Conservation (phyloP, 2,888 invertebrate species). For the Tetrapedia diversipes region DNA sequence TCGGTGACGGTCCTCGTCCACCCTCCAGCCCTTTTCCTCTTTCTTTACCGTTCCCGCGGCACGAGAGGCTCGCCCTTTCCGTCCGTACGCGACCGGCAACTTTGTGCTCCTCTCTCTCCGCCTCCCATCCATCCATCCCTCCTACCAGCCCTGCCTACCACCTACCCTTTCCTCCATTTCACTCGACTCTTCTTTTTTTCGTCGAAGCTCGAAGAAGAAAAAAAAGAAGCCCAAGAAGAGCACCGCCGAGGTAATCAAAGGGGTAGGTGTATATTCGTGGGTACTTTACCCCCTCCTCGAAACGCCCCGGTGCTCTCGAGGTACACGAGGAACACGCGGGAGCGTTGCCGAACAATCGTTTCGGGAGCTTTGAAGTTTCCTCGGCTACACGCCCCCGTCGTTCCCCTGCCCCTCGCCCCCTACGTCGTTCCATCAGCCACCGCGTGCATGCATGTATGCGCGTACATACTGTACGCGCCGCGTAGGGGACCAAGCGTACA, state of each 20-base stretch:
- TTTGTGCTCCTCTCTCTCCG: slow-evolving; percentile 39
- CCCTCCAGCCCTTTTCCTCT: slow-evolving; percentile 54
- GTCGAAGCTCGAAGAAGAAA: slow-evolving; percentile 51
- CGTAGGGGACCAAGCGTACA: slow-evolving; percentile 44
- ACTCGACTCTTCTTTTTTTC: slow-evolving; percentile 25
- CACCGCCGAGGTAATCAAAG: slow-evolving; percentile 77
- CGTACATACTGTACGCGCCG: slow-evolving; percentile 21
- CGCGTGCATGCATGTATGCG: too few species aligned
- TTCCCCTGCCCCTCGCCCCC: slow-evolving; percentile 17
- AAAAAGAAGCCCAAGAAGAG: slow-evolving; percentile 61
- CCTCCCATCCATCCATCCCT: slow-evolving; percentile 1
- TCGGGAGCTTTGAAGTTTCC: slow-evolving; percentile 78
- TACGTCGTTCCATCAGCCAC: slow-evolving; percentile 47
- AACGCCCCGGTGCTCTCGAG: slow-evolving; percentile 68
- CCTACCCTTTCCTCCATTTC: neutral
- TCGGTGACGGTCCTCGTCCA: slow-evolving; percentile 61
- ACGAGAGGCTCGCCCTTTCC: slow-evolving; percentile 55
- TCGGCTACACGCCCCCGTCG: slow-evolving; percentile 59
- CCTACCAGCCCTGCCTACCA: neutral
- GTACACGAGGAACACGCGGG: slow-evolving; percentile 64
- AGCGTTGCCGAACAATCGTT: slow-evolving; percentile 78
- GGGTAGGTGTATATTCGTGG: slow-evolving; percentile 73
- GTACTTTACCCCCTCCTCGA: slow-evolving; percentile 69
- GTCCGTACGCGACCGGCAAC: slow-evolving; percentile 48
- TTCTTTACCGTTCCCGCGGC: slow-evolving; percentile 35